Evolutionary conservation across 2,113 vertebrate species (phyloP).

Genomic region (Neomonachus schauinslandi): DNA sequence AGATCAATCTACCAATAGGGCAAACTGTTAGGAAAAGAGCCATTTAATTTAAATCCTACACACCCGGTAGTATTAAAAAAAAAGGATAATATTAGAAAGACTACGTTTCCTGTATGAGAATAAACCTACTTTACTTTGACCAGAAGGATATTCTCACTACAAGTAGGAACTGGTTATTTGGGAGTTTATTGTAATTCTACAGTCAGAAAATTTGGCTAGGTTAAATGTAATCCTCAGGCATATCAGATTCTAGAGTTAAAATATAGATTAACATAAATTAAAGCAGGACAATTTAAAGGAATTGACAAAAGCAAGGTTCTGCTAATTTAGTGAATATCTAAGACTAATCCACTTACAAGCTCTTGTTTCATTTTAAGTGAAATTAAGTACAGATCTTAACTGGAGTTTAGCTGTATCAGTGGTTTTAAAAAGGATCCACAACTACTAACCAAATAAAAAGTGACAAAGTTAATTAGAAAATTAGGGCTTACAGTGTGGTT

Average conservation of each 20-base stretch:
- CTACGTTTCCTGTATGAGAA: not conserved
- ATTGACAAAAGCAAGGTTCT: not conserved
- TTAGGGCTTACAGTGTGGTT: not conserved
- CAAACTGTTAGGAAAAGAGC: not conserved
- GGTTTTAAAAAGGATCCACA: not conserved
- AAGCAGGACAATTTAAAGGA: slow-evolving; percentile 32
- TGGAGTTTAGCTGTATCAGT: not conserved
- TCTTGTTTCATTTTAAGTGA: slow-evolving; percentile 40
- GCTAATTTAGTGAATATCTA: not conserved
- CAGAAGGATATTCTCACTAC: not conserved
- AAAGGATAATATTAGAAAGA: not conserved
- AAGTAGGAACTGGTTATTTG: not conserved
- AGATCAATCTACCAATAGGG: not conserved
- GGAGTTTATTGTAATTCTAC: not conserved
- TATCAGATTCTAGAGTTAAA: slow-evolving; percentile 41
- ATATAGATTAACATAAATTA: slow-evolving; percentile 40
- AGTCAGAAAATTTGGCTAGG: not conserved
- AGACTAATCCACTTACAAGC: slow-evolving; percentile 8
- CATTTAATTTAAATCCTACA: not conserved
- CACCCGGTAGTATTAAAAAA: not conserved
- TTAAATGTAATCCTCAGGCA: not conserved
- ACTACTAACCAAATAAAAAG: slow-evolving; percentile 42
- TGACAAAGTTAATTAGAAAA: slow-evolving; percentile 38
- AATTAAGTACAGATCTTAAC: slow-evolving; percentile 13
- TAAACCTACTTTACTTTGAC: slow-evolving; percentile 25